phyloP scores from a whole-genome alignment of 2,113 vertebrate genomes.

The Brevimyrus niger region DNA sequence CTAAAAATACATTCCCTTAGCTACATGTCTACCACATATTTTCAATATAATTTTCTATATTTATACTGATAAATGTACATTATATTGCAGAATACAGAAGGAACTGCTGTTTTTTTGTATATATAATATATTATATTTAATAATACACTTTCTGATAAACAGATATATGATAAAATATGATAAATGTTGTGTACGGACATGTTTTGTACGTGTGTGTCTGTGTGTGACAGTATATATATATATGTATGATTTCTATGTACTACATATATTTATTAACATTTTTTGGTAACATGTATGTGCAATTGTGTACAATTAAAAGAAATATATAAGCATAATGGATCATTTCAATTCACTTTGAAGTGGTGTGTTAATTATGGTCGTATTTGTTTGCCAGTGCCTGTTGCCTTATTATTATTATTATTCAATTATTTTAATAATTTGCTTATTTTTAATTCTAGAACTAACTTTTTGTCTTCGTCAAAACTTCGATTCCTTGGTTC shows the following conservation, averaged over 20 bases:
- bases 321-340: neutral
- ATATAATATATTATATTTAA: neutral
- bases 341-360: neutral
- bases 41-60: no score
- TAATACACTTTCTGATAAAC: neutral
- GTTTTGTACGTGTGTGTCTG: no score
- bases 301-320: neutral
- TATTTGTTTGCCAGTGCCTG: neutral
- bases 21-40: no score
- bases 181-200: neutral
- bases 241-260: no score
- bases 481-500: neutral
- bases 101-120: neutral
- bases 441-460: neutral
- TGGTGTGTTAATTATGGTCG: neutral
- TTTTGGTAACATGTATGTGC: no score
- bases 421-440: neutral
- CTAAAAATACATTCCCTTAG: no score
- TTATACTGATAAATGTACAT: no score
- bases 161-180: neutral
- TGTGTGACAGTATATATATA: no score
- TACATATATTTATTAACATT: no score
- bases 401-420: neutral
- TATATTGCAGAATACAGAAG: no score
- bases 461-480: neutral